Evolutionary conservation across 1,140 invertebrate species (phyloP).

Genomic region (Cherax quadricarinatus): DNA sequence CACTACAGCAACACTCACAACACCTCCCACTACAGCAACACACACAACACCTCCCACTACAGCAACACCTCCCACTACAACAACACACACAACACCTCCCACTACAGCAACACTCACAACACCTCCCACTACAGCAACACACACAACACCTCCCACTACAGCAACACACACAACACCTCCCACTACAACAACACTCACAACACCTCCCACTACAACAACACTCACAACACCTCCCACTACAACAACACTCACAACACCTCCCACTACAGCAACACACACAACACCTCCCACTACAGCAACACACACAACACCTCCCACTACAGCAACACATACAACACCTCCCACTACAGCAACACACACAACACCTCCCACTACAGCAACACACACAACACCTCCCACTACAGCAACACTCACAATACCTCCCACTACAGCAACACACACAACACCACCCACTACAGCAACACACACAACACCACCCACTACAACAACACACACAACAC

Average conservation of each 20-base stretch:
- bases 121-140: not conserved
- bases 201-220: too few species aligned
- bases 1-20: too few species aligned
- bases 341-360: not conserved
- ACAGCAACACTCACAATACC: too few species aligned
- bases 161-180: not conserved
- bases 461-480: not conserved
- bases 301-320: too few species aligned
- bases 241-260: too few species aligned
- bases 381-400: not conserved
- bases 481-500: not conserved
- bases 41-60: not conserved
- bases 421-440: not conserved
- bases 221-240: too few species aligned
- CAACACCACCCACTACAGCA: not conserved
- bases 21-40: too few species aligned
- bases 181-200: too few species aligned
- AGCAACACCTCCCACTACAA: not conserved
- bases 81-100: not conserved
- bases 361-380: too few species aligned
- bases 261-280: not conserved
- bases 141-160: conserved; percentile 13
- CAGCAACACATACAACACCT: too few species aligned
- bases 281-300: too few species aligned
- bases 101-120: too few species aligned